Percentiles rank a stretch among this genome's conserved stretches.
Evolutionary conservation across 1,140 invertebrate genomes (phyloP).

Genomic region (Aphis gossypii): DNA sequence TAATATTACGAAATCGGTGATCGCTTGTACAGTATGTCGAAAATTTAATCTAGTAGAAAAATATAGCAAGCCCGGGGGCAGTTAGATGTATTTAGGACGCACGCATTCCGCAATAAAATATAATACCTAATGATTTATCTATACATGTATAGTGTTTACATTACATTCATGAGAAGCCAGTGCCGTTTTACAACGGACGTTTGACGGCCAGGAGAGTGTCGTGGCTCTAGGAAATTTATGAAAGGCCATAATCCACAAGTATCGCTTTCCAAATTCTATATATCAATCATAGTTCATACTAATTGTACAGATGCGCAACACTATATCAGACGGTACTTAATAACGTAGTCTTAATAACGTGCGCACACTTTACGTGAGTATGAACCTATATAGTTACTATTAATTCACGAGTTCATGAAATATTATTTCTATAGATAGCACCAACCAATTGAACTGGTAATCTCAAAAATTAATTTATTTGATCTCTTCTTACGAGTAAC

Average conservation of each 20-base stretch:
- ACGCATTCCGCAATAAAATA: neutral
- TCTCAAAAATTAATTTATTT: neutral
- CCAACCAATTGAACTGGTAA: neutral
- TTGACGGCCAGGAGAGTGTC: neutral
- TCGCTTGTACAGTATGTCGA: neutral
- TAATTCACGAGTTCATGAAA: neutral
- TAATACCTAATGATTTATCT: neutral
- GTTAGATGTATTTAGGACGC: neutral
- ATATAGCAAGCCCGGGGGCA: neutral
- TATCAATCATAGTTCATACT: neutral
- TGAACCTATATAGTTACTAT: neutral
- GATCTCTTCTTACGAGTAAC: neutral
- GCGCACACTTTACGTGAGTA: neutral
- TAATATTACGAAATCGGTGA: neutral
- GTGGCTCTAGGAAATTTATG: neutral
- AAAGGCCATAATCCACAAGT: neutral
- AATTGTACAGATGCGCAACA: neutral
- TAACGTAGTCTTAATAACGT: neutral
- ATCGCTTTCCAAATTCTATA: neutral
- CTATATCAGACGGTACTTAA: neutral
- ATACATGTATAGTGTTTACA: too few relatives aligned
- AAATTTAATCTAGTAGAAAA: neutral
- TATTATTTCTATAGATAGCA: neutral
- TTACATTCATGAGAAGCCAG: neutral
- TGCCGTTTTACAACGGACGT: slow-evolving; percentile 3